phyloP scores from a whole-genome alignment of 2,797 vertebrate genomes.

The Sebastes reedi region DNA sequence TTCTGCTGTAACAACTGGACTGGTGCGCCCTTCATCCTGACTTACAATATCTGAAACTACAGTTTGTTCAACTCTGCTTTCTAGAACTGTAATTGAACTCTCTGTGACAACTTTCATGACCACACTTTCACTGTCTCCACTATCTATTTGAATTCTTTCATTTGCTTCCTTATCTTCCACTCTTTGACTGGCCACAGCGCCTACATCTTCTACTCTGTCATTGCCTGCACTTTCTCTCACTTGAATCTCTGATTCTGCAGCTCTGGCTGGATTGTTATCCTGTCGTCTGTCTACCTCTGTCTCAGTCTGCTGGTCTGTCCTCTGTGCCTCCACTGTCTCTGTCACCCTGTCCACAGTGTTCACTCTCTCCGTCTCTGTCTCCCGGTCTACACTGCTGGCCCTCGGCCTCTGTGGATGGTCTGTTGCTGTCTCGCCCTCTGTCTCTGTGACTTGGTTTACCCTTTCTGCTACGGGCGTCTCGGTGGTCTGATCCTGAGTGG shows the following conservation, averaged over 20 bases:
- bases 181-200: conserved; percentile 23
- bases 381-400: conserved; percentile 73
- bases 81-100: conserved; percentile 10
- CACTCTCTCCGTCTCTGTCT: conserved; percentile 78
- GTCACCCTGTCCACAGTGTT: conserved; percentile 75
- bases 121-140: conserved; percentile 21
- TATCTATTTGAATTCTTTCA: conserved; percentile 29
- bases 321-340: conserved; percentile 72
- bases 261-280: conserved; percentile 51
- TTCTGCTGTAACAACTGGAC: neutral
- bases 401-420: conserved; percentile 72
- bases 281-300: conserved; percentile 61
- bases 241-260: conserved; percentile 34
- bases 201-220: conserved; percentile 16
- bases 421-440: conserved; percentile 60
- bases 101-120: conserved; percentile 20
- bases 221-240: conserved; percentile 20
- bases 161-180: conserved; percentile 19
- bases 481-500: conserved; percentile 74
- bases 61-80: conserved; percentile 35
- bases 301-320: conserved; percentile 74
- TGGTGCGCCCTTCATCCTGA: conserved; percentile 15
- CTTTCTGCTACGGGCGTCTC: conserved; percentile 60
- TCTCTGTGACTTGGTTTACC: conserved; percentile 69
- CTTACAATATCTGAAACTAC: conserved; percentile 14